Evolutionary conservation across 2,888 invertebrate genomes (phyloP), one percentile per base, ranked within the genome.

Genomic region (Epinotia nisella): DNA sequence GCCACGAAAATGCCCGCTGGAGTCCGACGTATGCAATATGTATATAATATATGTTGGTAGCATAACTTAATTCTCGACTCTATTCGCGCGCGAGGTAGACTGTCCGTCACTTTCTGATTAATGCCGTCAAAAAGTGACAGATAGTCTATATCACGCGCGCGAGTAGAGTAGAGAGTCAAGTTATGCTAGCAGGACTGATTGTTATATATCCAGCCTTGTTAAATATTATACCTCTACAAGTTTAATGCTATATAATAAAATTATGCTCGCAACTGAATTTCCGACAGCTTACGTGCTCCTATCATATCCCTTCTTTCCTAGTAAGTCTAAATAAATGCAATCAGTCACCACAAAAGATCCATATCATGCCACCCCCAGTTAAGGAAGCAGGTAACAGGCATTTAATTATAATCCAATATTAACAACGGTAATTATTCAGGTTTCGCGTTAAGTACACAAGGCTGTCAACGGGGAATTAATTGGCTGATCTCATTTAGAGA

Each of bases 361-460:
- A n/a, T 65, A 65, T 66, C 66, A 56, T 9, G 56, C 41, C 21
- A 41, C 53, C 56, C 62, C 45, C 35, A 19, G 45, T 53, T 49
- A 64, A 70, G 56, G 58, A 58, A 70, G 58, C 70, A n/a, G 41
- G 67, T 56, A 58, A 60, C 41, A 60, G 66, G 45, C 35, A 51
- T 67, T 71, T 71, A 71, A 71, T 66, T 71, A 71, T 71, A 71
- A 71, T 67, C 66, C 71, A 60, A 71, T 71, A 55, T 55, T 56
- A 49, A 64, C 49, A 39, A 53, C 66, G 24, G 53, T 60, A 60
- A 71, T 71, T 71, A 71, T 55, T 67, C 45, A 60, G 67, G 66
- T 15, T 65, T 60, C 60, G 55, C 66, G 66, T 66, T 71, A 71
- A 71, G 59, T 67, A 67, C 66, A 41, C 19, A 59, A 58, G n/a